phyloP scores from a whole-genome alignment of 2,888 invertebrate genomes.

The Dolichomitus sp. region DNA sequence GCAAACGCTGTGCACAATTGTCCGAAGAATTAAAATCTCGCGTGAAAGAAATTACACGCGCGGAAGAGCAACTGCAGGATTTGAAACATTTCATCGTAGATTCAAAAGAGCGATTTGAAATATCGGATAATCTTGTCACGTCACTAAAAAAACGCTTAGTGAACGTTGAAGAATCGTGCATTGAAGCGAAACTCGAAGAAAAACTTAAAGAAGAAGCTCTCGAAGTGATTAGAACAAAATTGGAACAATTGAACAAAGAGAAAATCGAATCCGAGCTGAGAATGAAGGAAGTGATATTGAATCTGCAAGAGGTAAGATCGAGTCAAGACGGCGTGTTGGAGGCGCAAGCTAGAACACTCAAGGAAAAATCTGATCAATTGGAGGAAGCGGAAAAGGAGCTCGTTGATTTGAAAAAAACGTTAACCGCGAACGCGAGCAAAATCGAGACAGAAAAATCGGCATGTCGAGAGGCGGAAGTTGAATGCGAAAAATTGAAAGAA shows the following conservation, averaged over 20 bases:
- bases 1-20: slow-evolving; percentile 18
- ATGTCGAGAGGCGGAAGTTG: neutral
- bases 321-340: slow-evolving; percentile 75
- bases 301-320: slow-evolving; percentile 75
- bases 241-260: slow-evolving; percentile 69
- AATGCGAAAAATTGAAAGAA: slow-evolving; percentile 10
- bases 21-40: slow-evolving; percentile 25
- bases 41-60: slow-evolving; percentile 5
- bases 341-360: slow-evolving; percentile 74
- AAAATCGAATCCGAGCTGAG: slow-evolving; percentile 74
- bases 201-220: slow-evolving; percentile 73
- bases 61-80: slow-evolving; percentile 34
- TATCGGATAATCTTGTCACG: slow-evolving; percentile 38
- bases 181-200: slow-evolving; percentile 65
- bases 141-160: slow-evolving; percentile 60
- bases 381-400: slow-evolving; percentile 67
- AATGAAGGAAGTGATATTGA: slow-evolving; percentile 76
- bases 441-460: slow-evolving; percentile 31
- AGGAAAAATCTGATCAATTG: slow-evolving; percentile 71
- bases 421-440: slow-evolving; percentile 8
- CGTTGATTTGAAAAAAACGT: slow-evolving; percentile 10
- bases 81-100: neutral
- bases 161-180: slow-evolving; percentile 61
- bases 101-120: slow-evolving; percentile 35
- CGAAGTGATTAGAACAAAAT: slow-evolving; percentile 64